Evolutionary conservation across 2,113 vertebrate genomes (phyloP).

Genomic region (Isurus oxyrinchus): DNA sequence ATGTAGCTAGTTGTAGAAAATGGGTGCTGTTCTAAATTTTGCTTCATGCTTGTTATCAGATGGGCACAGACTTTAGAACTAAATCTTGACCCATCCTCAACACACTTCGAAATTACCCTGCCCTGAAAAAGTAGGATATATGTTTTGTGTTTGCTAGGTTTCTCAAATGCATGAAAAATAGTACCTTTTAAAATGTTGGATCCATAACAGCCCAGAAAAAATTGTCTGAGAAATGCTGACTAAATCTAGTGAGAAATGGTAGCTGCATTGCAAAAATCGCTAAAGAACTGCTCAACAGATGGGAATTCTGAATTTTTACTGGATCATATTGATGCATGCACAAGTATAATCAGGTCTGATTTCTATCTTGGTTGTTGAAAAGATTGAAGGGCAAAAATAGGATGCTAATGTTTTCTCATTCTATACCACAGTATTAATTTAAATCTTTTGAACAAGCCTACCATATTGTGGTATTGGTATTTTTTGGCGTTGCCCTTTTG

Average conservation of each 20-base stretch:
- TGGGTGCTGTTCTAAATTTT: background rate
- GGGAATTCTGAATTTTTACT: background rate
- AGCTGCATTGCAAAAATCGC: background rate
- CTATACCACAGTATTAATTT: background rate
- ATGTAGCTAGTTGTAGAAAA: background rate
- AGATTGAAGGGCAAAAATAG: background rate
- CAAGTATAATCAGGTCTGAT: background rate
- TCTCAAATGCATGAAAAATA: background rate
- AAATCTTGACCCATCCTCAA: background rate
- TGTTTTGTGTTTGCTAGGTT: background rate
- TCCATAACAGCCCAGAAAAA: background rate
- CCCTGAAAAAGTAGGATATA: background rate
- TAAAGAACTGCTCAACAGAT: background rate
- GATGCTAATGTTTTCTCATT: background rate
- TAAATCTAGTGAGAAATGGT: background rate
- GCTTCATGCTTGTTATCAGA: background rate
- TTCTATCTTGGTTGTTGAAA: background rate
- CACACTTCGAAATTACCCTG: background rate
- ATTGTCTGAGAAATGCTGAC: background rate
- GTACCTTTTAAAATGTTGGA: background rate
- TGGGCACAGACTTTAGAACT: background rate
- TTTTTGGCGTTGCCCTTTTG: background rate
- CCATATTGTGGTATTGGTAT: background rate
- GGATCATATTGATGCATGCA: background rate
- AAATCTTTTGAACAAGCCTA: background rate